Conservation (phyloP, 2,797 vertebrate genomes). For the Lagorchestes hirsutus region DNA sequence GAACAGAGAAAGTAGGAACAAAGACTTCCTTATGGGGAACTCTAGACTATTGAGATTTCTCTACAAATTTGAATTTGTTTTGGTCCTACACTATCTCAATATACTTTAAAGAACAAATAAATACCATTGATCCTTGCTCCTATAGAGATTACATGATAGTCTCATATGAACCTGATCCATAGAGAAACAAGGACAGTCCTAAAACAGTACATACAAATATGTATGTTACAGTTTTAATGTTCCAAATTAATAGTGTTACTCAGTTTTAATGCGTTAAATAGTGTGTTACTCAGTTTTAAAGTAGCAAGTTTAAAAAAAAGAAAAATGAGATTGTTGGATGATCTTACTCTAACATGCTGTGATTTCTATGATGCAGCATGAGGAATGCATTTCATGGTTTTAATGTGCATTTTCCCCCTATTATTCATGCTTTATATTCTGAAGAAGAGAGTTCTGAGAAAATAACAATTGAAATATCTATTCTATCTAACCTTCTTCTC, state of each 20-base stretch:
- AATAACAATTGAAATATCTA: not conserved
- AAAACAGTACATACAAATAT: not conserved
- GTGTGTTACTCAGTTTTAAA: not conserved
- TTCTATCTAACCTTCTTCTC: constrained; percentile 22
- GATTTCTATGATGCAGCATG: not conserved
- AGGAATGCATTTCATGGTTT: not conserved
- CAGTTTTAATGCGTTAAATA: not conserved
- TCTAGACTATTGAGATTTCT: not conserved
- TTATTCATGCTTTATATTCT: constrained; percentile 30
- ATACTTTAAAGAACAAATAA: not conserved
- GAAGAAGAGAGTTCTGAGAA: constrained; percentile 33
- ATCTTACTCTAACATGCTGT: not conserved
- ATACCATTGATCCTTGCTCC: constrained; percentile 5
- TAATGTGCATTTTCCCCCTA: not conserved
- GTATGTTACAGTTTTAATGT: not conserved
- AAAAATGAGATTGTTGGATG: not conserved
- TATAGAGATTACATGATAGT: not conserved
- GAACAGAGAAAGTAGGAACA: not conserved
- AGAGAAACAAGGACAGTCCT: not conserved
- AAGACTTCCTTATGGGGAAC: not conserved
- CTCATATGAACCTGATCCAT: not conserved
- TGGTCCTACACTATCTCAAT: constrained; percentile 3
- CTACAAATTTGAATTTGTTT: constrained; percentile 15
- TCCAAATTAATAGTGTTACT: not conserved
- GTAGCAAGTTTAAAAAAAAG: not conserved